phyloP scores from a whole-genome alignment of 2,113 vertebrate genomes.

The Chiloscyllium plagiosum region DNA sequence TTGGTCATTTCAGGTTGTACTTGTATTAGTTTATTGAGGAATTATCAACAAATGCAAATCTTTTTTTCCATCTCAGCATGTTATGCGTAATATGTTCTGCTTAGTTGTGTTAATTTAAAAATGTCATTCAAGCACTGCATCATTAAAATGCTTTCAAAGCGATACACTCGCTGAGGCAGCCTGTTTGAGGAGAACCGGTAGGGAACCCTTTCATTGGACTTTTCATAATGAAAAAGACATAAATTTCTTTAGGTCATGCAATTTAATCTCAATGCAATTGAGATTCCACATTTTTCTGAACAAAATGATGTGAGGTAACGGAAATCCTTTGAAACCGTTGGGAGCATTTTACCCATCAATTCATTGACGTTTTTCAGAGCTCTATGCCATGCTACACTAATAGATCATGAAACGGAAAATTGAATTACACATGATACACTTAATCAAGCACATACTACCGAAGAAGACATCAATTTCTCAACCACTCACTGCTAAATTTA shows the following conservation, averaged over 20 bases:
- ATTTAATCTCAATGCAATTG: neutral
- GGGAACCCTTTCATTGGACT: neutral
- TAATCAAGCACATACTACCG: neutral
- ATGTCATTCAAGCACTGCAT: neutral
- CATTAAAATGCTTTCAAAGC: neutral
- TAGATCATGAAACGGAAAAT: constrained; percentile 5
- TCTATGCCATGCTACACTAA: neutral
- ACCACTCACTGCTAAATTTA: neutral
- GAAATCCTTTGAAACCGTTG: neutral
- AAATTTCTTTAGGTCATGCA: neutral
- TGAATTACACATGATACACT: neutral
- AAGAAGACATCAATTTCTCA: constrained; percentile 1
- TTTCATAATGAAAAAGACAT: neutral
- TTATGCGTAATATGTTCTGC: neutral
- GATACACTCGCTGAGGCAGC: neutral
- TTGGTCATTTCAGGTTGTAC: neutral
- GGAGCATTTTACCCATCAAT: neutral
- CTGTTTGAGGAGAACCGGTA: neutral
- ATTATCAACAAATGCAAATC: neutral
- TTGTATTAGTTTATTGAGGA: neutral
- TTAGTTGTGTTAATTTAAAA: neutral
- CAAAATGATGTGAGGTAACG: neutral
- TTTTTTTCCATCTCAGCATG: neutral
- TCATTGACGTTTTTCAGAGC: neutral
- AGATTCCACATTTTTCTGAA: neutral